Base-by-base conservation (phyloP, 2,797 vertebrate species). In the Pseudochaenichthys georgianus region DNA sequence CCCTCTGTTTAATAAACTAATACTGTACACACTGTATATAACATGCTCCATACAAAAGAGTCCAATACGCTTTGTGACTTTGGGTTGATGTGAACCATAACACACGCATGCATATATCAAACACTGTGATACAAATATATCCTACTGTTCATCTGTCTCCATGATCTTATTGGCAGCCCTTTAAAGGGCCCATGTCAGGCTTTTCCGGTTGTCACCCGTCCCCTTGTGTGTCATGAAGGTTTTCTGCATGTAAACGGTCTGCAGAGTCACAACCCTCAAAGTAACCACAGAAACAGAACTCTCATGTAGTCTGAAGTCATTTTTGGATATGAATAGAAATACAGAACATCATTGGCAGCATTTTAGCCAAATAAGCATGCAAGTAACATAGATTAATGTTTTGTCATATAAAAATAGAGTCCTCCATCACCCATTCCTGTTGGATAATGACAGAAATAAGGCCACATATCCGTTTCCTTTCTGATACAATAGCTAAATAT, bases 371-470 rank as follows among this genome's bases (percentile, higher is more conserved):
- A 51, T 45, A 64, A 80, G 77, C 91, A 89, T 91, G 90, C 91
- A 87, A 76, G 79, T 62, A 59, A 84, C 70, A 77, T 2, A 9
- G 9, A 59, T 78, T 73, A 60, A 70, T 65, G 50, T 75, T 79
- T 73, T 67, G 28, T 88, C 75, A 76, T 91, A 87, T 82, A 91
- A 92, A 92, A 92, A 92, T 89, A 90, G 69, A 88, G 69, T 84
- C 83, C 84, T 83, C 54, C 85, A 83, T 77, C 63, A 5, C 71
- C 79, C 79, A 67, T 57, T 82, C 78, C 70, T 47, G 54, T 75
- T 7, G 74, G 74, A 83, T 89, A 77, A 88, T 84, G 75, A 90
- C 85, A 85, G 75, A 88, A 84, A 87, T 89, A 91, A 91, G 89
- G 90, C 90, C 91, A 90, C 91, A 58, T 77, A 80, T 93, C 86